phyloP scores from a whole-genome alignment of 2,797 vertebrate genomes.

The Hippocampus kuda region DNA sequence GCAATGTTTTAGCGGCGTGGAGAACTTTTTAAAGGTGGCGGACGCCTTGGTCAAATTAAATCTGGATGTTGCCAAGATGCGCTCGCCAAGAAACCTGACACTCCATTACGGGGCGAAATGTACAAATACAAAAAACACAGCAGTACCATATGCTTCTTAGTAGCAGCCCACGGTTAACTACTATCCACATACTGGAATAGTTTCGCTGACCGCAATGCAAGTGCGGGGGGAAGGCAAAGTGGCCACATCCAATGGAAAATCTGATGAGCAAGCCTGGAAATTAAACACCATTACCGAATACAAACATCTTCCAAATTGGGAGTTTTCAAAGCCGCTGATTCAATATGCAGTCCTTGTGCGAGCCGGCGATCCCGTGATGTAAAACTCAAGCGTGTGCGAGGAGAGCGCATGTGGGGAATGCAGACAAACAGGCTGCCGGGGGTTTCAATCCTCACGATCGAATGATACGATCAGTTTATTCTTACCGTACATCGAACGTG shows the following conservation, averaged over 20 bases:
- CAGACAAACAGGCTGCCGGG: slow-evolving; percentile 41
- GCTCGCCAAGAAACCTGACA: neutral
- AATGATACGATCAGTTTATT: slow-evolving; percentile 5
- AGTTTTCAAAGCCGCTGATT: slow-evolving; percentile 6
- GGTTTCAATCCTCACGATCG: neutral
- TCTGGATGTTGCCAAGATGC: neutral
- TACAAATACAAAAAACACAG: too few relatives aligned
- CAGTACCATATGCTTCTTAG: too few relatives aligned
- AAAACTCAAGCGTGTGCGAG: slow-evolving; percentile 9
- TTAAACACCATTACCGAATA: slow-evolving; percentile 39
- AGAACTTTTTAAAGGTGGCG: neutral
- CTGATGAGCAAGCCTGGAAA: neutral
- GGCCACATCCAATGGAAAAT: neutral
- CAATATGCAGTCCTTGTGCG: neutral
- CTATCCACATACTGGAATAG: neutral
- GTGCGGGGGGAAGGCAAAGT: neutral
- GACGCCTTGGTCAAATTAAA: neutral
- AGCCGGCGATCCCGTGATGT: slow-evolving; percentile 11
- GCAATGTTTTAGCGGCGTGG: neutral
- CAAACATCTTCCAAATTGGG: slow-evolving; percentile 39
- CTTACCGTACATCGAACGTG: slow-evolving; percentile 76
- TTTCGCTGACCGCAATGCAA: neutral
- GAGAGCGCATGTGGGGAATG: slow-evolving; percentile 45
- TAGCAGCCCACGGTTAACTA: neutral
- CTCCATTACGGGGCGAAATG: neutral